Conservation (phyloP, 2,797 vertebrate species). For the Micropoecilia bifurca region DNA sequence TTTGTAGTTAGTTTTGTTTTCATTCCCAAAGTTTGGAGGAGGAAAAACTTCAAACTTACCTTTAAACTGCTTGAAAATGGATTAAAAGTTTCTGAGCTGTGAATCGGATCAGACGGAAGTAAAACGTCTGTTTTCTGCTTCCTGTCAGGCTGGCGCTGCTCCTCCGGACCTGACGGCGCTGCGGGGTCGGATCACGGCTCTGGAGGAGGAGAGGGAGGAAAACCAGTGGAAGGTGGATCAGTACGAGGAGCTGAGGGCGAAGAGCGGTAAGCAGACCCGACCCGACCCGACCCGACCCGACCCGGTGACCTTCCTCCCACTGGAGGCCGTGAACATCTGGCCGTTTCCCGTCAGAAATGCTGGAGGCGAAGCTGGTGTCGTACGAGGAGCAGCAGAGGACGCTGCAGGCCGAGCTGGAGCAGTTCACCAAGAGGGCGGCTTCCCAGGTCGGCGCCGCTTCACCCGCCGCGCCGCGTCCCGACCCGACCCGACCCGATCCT, state of each 20-base stretch:
- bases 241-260: conserved; percentile 80
- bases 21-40: too few species aligned
- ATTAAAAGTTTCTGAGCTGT: not conserved
- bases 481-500: not conserved
- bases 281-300: not conserved
- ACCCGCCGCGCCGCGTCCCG: too few species aligned
- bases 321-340: not conserved
- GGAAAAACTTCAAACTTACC: too few species aligned
- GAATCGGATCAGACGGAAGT: not conserved
- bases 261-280: conserved; percentile 80
- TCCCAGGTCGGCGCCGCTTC: conserved; percentile 84
- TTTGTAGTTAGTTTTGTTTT: too few species aligned
- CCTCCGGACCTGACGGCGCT: conserved; percentile 78
- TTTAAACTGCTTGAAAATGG: too few species aligned
- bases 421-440: conserved; percentile 89
- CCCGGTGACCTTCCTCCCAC: not conserved
- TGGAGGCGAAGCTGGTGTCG: conserved; percentile 86
- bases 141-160: conserved; percentile 76
- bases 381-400: conserved; percentile 93
- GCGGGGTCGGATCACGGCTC: conserved; percentile 75
- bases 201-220: conserved; percentile 86
- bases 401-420: conserved; percentile 91
- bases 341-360: conserved; percentile 75
- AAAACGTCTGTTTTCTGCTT: not conserved
- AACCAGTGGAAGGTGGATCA: conserved; percentile 84